Conservation (phyloP, 37 sponge, comb jelly and placozoan species). For the Axinella damicornis region DNA sequence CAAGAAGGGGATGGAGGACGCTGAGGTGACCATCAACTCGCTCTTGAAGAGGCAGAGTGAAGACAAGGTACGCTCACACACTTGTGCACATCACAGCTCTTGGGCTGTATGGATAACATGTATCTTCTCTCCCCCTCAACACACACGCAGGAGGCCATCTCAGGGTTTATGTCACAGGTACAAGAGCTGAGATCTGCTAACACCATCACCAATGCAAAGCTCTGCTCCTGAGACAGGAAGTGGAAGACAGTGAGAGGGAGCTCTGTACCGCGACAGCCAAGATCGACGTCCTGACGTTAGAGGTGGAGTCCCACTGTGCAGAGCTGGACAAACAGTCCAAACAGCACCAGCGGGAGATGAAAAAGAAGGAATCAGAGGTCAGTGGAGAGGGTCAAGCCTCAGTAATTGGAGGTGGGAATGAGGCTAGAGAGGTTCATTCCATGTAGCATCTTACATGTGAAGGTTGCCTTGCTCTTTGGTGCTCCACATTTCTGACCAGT, state of each 20-base stretch:
- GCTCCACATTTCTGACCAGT: no score
- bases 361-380: slow-evolving; percentile 53
- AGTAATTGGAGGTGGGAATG: no score
- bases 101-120: no score
- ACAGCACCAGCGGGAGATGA: slow-evolving; percentile 14
- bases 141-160: slow-evolving; percentile 46
- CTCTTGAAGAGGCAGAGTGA: slow-evolving; percentile 23
- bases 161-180: slow-evolving; percentile 48
- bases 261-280: slow-evolving; percentile 16
- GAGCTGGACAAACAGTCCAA: slow-evolving; percentile 2
- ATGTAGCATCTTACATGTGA: no score
- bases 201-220: slow-evolving; percentile 14
- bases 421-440: no score
- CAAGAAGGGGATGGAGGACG: slow-evolving; percentile 34
- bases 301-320: slow-evolving; percentile 10
- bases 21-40: slow-evolving; percentile 23
- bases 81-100: neutral
- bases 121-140: no score
- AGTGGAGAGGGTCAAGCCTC: neutral
- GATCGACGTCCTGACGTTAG: slow-evolving; percentile 25
- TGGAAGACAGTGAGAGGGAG: slow-evolving; percentile 44
- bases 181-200: slow-evolving; percentile 54
- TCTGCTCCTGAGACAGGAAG: slow-evolving; percentile 39
- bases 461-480: no score
- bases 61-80: slow-evolving; percentile 13